Evolutionary conservation across 2,888 invertebrate genomes (phyloP), one percentile per base, ranked within the genome.

Genomic region (Vannuccia rotundouncinata): DNA sequence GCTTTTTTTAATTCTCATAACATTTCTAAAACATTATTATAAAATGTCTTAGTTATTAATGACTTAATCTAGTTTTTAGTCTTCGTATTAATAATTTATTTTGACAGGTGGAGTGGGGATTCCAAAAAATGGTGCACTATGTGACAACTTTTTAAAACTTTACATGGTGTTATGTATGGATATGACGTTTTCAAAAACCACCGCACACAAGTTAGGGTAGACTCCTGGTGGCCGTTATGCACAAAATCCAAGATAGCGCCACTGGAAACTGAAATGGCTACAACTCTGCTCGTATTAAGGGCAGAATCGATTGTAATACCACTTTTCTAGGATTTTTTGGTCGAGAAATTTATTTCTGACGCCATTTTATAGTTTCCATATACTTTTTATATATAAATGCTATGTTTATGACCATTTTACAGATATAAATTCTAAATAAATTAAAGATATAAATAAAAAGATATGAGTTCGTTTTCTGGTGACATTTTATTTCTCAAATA

Each of bases 301-400:
- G 75, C 31, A 75, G 31, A 75, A 75, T 29, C 29, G 30, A 75
- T 75, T 75, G 75, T 29, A 75, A 75, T 75, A 75, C 31, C 31
- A 75, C 75, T 75, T 75, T 75, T 75, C 75, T 75, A 75, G 29
- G 75, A 25, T 75, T 75, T 73, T 75, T 31, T 75, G 31, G 75
- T 75, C 75, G 75, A 75, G 75, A 75, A 75, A 75, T 31, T 31
- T 29, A 31, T 75, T 75, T 75, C 75, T 75, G 75, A 75, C 31
- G 75, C 28, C 75, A 75, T 31, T 75, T 75, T 75, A 31, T 31
- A 31, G 75, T 29, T 75, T 75, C 75, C 75, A 31, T 75, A 10
- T 31, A 29, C 29, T 75, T 75, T 75, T 75, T 31, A 75, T 75
- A 75, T 75, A 29, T 75, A 29, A 75, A 75, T 75, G 75, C 75